Percentiles rank a stretch among this genome's conserved stretches.
These are phyloP conservation scores for Elaphurus davidianus DNA, from an alignment of 2,113 vertebrate species.

Conservation along the genomic window DNA sequence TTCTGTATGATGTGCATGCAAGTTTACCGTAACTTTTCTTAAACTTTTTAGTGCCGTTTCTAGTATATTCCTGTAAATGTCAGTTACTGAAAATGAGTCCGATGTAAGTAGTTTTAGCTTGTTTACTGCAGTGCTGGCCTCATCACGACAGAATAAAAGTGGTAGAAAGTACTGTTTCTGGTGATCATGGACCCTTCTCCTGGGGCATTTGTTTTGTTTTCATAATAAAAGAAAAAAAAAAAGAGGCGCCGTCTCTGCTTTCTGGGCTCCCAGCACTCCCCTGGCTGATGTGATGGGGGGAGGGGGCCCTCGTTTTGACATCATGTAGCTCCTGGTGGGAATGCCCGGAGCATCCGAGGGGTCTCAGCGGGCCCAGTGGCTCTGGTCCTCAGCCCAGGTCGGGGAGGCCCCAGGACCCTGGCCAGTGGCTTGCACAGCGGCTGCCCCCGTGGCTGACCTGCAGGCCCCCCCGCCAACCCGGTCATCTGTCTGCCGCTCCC, in stretches of 20 bases:
- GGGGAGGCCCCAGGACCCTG: rapidly evolving
- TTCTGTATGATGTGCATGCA: conserved; percentile 97
- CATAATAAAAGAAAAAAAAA: conserved; percentile 91
- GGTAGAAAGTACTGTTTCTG: conserved; percentile 89
- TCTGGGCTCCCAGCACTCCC: neutral
- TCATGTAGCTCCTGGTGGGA: neutral
- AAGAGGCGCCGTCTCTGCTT: conserved; percentile 67
- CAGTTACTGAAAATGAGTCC: conserved; percentile 84
- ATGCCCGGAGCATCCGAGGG: rapidly evolving
- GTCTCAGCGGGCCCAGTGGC: neutral
- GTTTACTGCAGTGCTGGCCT: conserved; percentile 85
- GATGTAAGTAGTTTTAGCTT: conserved; percentile 87
- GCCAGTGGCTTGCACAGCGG: neutral
- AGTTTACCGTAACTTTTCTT: conserved; percentile 92
- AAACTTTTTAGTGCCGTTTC: conserved; percentile 91
- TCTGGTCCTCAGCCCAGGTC: neutral
- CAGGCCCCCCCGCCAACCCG: rapidly evolving
- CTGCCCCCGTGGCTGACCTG: rapidly evolving
- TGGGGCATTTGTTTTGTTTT: conserved; percentile 91
- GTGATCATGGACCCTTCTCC: conserved; percentile 90
- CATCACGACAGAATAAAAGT: conserved; percentile 79
- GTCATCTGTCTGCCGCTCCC: neutral
- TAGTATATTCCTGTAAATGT: conserved; percentile 91
- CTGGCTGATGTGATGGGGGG: too few species aligned
- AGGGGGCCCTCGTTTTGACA: rapidly evolving